These are phyloP conservation scores for Mya arenaria DNA, from an alignment of 1,140 invertebrate species.

Conservation along the genomic window DNA sequence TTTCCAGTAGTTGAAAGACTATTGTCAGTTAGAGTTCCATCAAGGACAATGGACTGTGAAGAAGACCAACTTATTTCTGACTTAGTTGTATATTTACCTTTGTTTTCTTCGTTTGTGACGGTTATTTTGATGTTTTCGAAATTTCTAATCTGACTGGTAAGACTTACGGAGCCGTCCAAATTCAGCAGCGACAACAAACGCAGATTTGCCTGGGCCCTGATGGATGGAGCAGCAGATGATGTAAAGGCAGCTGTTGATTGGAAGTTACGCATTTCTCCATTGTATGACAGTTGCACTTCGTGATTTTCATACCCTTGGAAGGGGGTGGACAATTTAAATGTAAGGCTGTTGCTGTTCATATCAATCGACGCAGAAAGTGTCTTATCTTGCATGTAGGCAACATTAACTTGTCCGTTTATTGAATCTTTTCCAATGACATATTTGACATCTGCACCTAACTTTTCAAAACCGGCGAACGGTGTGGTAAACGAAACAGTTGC, in stretches of 20 bases:
- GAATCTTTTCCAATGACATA: neutral
- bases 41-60: neutral
- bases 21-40: slow-evolving; percentile 1
- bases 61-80: neutral
- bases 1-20: slow-evolving; percentile 48
- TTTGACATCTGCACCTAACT: neutral
- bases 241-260: neutral
- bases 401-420: slow-evolving; percentile 4
- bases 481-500: neutral
- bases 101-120: neutral
- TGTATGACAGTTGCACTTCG: neutral
- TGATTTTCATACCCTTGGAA: slow-evolving; percentile 13
- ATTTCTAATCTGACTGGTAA: slow-evolving; percentile 17
- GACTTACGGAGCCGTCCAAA: slow-evolving; percentile 1
- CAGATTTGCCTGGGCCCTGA: slow-evolving; percentile 1
- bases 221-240: neutral
- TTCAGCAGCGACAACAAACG: neutral
- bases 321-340: no score
- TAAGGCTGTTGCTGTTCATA: no score
- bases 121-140: slow-evolving; percentile 18
- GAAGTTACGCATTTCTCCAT: slow-evolving; percentile 6
- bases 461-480: slow-evolving; percentile 39
- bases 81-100: neutral
- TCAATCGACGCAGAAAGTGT: slow-evolving; percentile 5
- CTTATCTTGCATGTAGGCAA: slow-evolving; percentile 19